Percentiles rank a stretch among this genome's conserved stretches.
Evolutionary conservation across 35 echinoderm and acorn worm species (phyloP).

Genomic region (Heliocidaris tuberculata): DNA sequence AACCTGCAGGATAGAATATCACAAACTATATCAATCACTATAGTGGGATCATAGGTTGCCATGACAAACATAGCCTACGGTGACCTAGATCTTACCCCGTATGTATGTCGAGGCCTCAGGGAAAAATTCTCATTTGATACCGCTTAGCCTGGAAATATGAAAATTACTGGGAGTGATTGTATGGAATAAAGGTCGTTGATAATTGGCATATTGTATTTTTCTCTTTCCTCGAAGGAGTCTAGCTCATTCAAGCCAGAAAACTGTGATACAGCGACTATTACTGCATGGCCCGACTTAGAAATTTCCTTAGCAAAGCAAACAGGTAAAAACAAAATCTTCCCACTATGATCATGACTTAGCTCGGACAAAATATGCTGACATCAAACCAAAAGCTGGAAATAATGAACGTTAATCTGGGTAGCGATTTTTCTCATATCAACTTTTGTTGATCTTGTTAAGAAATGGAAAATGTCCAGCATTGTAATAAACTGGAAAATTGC

Average conservation of each 20-base stretch:
- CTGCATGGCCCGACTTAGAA: neutral
- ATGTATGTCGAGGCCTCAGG: neutral
- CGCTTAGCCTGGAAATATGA: neutral
- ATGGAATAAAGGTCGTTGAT: neutral
- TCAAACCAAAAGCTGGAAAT: no score
- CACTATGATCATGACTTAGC: neutral
- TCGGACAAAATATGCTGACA: neutral
- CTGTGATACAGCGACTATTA: neutral
- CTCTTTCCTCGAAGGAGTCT: neutral
- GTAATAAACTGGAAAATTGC: no score
- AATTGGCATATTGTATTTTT: neutral
- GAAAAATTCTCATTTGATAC: neutral
- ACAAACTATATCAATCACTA: constrained; percentile 8
- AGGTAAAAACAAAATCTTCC: no score
- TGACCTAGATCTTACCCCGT: neutral
- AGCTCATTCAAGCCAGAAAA: neutral
- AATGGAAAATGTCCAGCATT: no score
- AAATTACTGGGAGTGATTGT: neutral
- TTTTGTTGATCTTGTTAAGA: no score
- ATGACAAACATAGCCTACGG: neutral
- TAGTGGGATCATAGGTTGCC: neutral
- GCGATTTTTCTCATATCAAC: no score
- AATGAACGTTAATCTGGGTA: no score
- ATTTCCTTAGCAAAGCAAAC: no score
- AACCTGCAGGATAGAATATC: constrained; percentile 8